Base-by-base conservation (phyloP, 2,797 vertebrate genomes). In the Peromyscus nudipes region DNA sequence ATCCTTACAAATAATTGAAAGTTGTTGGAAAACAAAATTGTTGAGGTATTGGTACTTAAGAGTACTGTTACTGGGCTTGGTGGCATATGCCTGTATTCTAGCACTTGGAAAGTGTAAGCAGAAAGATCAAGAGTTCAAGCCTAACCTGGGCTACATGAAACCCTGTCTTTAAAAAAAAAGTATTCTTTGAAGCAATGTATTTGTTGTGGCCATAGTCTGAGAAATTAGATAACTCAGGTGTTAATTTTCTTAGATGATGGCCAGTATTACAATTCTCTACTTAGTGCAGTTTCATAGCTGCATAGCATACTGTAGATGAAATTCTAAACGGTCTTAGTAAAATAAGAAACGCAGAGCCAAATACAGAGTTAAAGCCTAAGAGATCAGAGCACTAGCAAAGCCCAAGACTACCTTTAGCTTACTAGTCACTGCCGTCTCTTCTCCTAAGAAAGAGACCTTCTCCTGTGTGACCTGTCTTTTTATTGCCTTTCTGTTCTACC, bases 261-360 rank as follows among this genome's bases (percentile, higher is more conserved):
- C 40, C 93, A 67, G 69, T 95, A 65, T 92, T 95, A 62, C 77
- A 40, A 49, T 90, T 94, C 23, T 52, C 62, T 65, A 86, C 34
- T 52, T 49, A 34, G 31, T 55, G 37, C 85, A 29, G 29, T 85
- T 87, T 37, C 52, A 73, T 9, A 71, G 34, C 34, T 87, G 12
- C 49, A 52, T 52, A 52, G 49, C 49, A 52, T 52, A 52, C 49
- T 52, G 12, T 52, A 52, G 49, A 52, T 52, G 49, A 52, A 52
- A 52, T 52, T 52, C 49, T 52, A 52, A 52, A 52, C 12, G 2
- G 49, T 52, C 12, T 52, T 13, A 52, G 49, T 52, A 52, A 52
- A 52, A 52, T 52, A 52, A 52, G 49, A 52, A 52, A 13, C 2
- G 12, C 49, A 52, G 49, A 52, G 49, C 49, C 49, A 52, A 52